Evolutionary conservation across 2,113 vertebrate genomes (phyloP), one percentile per base, ranked within the genome.

Genomic region (Micromys minutus): DNA sequence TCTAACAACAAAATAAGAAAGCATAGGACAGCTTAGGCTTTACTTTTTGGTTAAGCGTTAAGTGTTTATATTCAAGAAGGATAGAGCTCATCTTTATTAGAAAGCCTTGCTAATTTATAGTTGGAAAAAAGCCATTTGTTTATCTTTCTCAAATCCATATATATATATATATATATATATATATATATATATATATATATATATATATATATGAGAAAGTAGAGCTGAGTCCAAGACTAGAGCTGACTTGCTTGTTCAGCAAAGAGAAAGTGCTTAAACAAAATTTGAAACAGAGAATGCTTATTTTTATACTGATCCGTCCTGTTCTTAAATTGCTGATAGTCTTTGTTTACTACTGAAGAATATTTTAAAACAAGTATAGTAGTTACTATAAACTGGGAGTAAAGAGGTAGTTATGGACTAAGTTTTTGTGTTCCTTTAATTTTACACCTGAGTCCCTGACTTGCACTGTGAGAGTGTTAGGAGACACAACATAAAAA

Each of bases 61-160:
- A 69, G 3, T 84, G 76, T 91, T 80, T 10, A 72, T 89, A 80
- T 36, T 81, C 22, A 36, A 59, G 77, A 92, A 92, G 31, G 34
- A 86, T 29, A 29, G 77, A 71, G 6, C 8, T 74, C 29, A 57
- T 77, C n/a, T 83, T 80, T 87, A 55, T 71, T 9, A 94, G 63
- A 63, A 87, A 71, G 71, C 52, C 45, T 89, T 34, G 8, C 0
- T 92, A 65, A 75, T 95, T 91, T 13, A 77, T 31, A 92, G 31
- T 31, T 69, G 42, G 42, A 52, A 57, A 29, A 31, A 50, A 88
- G 47, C 9, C 71, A 34, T 4, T 16, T 16, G 5, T 15, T 61
- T 24, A 90, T 29, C 5, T 7, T 61, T 24, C 31, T 24, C 19
- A 39, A 19, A 9, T 52, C 2, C 34, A 59, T 69, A 81, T 34